These are phyloP conservation scores for Globodera rostochiensis DNA, from an alignment of 1,140 invertebrate genomes.

Conservation along the genomic window DNA sequence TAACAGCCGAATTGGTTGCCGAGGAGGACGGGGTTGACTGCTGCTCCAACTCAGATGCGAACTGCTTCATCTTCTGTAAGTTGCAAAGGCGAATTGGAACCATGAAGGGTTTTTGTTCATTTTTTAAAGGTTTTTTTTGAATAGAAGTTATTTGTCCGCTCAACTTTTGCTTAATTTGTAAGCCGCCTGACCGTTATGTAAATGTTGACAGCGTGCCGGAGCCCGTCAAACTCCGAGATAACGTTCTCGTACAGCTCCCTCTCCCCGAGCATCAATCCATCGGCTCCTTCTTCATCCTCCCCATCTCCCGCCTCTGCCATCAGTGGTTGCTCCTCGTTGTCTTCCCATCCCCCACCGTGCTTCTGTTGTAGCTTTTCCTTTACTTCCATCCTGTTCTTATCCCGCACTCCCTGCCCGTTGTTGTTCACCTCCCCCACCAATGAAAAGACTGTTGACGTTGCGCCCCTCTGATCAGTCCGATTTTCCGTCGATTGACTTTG, in stretches of 20 bases:
- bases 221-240: conserved; percentile 45
- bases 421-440: neutral
- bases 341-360: neutral
- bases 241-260: conserved; percentile 43
- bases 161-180: neutral
- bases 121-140: no score
- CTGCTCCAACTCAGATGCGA: conserved; percentile 51
- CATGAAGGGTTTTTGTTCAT: no score
- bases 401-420: neutral
- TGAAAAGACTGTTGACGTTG: neutral
- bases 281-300: conserved; percentile 29
- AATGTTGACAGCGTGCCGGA: conserved; percentile 44
- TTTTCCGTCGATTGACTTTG: neutral
- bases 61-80: conserved; percentile 42
- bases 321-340: neutral
- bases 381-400: neutral
- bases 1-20: conserved; percentile 20
- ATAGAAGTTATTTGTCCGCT: neutral
- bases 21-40: neutral
- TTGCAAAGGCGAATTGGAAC: neutral
- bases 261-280: conserved; percentile 42
- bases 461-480: neutral
- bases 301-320: neutral
- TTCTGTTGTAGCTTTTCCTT: neutral
- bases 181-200: conserved; percentile 38